Evolutionary conservation across 1,140 invertebrate species (phyloP), one percentile per base, ranked within the genome.

Genomic region (Macrostomum lignano): DNA sequence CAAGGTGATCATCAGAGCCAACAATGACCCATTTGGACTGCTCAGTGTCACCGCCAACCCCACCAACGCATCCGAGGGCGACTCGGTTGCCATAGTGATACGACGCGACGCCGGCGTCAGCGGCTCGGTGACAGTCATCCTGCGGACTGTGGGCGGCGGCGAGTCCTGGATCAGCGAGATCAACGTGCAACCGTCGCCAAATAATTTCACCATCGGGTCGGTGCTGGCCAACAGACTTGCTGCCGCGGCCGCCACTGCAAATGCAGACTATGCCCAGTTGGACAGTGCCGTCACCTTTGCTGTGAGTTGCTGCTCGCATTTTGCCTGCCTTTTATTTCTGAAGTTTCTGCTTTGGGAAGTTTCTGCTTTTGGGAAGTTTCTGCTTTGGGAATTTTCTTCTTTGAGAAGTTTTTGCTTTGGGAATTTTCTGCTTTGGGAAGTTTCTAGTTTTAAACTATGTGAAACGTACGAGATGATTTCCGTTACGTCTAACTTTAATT

Each of bases 1-100:
- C n/a, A 29, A 42, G 3, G 43, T 54, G 1, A 44, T 25, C n/a
- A 49, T 54, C 14, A 35, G 34, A 26, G 45, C 47, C 25, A 52
- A 47, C 31, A 51, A 46, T 38, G 49, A 52, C 28, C 47, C 50
- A 0, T 48, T 50, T 35, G 51, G 51, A 10, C 37, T 52, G 7
- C 31, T 54, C 11, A 43, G 36, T 25, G 21, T 54, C 15, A 39
- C 39, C 17, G 38, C 44, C 10, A 19, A 21, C 17, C 23, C 3
- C 10, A 29, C n/a, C n/a, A n/a, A n/a, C 4, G 31, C 33, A 1
- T 34, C 29, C n/a, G 39, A 44, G 7, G 28, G 37, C 4, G 49
- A 52, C 36, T 17, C 28, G 1, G 35, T 32, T 1, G 13, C 20
- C 7, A 31, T 31, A 17, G 26, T 31, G 40, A 38, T 22, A 39